Evolutionary conservation across 2,888 invertebrate genomes (phyloP).

Genomic region (Leptarthrus brevirostris): DNA sequence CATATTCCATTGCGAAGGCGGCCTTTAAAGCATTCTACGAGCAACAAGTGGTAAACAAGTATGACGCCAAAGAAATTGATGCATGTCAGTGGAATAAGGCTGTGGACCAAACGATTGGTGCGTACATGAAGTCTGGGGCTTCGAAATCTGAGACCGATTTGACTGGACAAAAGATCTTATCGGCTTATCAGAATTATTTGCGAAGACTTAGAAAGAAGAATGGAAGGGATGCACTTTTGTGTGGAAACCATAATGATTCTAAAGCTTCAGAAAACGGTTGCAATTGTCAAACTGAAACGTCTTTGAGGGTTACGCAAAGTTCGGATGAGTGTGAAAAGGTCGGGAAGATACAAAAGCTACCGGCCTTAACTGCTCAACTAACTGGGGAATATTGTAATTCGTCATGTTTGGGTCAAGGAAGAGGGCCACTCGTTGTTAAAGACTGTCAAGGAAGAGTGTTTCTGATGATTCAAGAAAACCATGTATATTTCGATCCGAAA

Average conservation of each 20-base stretch:
- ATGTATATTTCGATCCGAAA: neutral
- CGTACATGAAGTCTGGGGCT: slow-evolving; percentile 1
- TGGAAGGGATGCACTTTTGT: neutral
- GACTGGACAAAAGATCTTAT: neutral
- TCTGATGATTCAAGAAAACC: slow-evolving; percentile 7
- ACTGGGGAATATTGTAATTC: neutral
- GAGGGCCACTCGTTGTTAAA: neutral
- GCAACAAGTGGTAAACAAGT: neutral
- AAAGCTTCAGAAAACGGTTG: too few relatives aligned
- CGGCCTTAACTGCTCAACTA: neutral
- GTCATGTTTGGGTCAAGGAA: neutral
- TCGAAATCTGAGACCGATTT: neutral
- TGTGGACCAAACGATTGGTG: neutral
- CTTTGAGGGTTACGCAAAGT: neutral
- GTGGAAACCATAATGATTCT: neutral
- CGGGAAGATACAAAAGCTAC: neutral
- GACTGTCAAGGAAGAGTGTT: slow-evolving; percentile 4
- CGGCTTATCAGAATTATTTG: slow-evolving; percentile 1
- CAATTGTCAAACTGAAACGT: too few relatives aligned
- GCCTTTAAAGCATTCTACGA: slow-evolving; percentile 16
- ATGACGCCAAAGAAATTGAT: neutral
- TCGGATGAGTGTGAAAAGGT: neutral
- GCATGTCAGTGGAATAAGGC: slow-evolving; percentile 1
- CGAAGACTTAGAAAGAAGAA: neutral
- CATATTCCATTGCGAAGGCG: slow-evolving; percentile 12